These are phyloP conservation scores for Branchellion lobata DNA, from an alignment of 2,888 invertebrate genomes.

Conservation along the genomic window DNA sequence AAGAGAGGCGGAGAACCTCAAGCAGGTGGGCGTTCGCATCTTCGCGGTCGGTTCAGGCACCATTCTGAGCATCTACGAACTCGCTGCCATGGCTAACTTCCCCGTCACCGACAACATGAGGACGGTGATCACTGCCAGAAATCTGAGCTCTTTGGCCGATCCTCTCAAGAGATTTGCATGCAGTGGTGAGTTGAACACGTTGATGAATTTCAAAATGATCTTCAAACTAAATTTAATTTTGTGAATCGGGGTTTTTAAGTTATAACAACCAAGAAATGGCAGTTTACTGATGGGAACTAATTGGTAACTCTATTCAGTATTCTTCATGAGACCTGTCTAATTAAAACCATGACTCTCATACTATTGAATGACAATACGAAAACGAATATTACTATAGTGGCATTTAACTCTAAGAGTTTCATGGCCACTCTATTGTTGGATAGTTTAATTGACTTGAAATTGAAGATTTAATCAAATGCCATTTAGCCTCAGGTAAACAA, in stretches of 20 bases:
- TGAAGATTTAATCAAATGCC: too few species aligned
- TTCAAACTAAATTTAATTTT: neutral
- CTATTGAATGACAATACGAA: too few species aligned
- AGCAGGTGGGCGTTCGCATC: constrained; percentile 43
- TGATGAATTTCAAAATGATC: neutral
- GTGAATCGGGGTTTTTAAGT: neutral
- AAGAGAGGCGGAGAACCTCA: constrained; percentile 39
- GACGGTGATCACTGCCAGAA: constrained; percentile 41
- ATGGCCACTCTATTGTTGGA: too few species aligned
- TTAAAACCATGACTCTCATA: too few species aligned
- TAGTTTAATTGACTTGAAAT: too few species aligned
- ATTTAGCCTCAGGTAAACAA: too few species aligned
- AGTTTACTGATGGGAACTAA: too few species aligned
- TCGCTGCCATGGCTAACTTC: constrained; percentile 47
- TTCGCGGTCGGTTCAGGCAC: constrained; percentile 49
- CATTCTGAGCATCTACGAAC: constrained; percentile 45
- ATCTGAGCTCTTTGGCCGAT: constrained; percentile 33
- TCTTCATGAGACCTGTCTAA: too few species aligned
- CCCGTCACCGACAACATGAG: constrained; percentile 46
- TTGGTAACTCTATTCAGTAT: too few species aligned
- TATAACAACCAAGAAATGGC: too few species aligned
- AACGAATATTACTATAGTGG: too few species aligned
- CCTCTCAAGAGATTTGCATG: constrained; percentile 41
- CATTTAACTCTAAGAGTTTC: too few species aligned
- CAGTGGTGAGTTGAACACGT: constrained; percentile 46